These are phyloP conservation scores for Sigmodon hispidus DNA, from an alignment of 2,113 vertebrate species.

Conservation along the genomic window DNA sequence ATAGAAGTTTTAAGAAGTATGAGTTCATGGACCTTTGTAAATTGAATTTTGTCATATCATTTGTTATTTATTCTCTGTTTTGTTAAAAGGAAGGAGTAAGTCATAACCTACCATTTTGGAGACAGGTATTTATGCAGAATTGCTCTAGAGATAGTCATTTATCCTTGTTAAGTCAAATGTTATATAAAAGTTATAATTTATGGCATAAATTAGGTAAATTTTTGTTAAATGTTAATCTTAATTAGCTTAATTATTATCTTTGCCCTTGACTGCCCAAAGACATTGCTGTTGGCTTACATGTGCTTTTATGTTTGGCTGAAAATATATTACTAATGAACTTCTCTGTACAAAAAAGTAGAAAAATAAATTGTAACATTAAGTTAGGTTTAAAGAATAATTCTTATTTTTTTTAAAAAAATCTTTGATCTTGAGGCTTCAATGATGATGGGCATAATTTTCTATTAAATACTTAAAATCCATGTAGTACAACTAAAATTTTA, in stretches of 20 bases:
- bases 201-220: neutral
- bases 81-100: neutral
- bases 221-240: slow-evolving; percentile 48
- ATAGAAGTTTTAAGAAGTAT: neutral
- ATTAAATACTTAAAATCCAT: neutral
- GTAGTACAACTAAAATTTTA: neutral
- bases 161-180: slow-evolving; percentile 32
- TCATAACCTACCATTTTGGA: slow-evolving; percentile 21
- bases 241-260: neutral
- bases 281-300: neutral
- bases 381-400: neutral
- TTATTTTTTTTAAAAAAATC: neutral
- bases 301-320: slow-evolving; percentile 8
- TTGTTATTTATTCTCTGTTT: neutral
- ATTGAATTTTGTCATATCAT: slow-evolving; percentile 39
- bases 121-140: neutral
- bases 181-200: neutral
- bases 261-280: neutral
- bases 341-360: neutral
- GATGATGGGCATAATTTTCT: neutral
- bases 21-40: neutral
- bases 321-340: neutral
- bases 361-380: neutral
- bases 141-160: neutral
- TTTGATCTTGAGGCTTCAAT: neutral